Base-by-base conservation (phyloP, 2,113 vertebrate genomes). In the Xiphophorus hellerii region DNA sequence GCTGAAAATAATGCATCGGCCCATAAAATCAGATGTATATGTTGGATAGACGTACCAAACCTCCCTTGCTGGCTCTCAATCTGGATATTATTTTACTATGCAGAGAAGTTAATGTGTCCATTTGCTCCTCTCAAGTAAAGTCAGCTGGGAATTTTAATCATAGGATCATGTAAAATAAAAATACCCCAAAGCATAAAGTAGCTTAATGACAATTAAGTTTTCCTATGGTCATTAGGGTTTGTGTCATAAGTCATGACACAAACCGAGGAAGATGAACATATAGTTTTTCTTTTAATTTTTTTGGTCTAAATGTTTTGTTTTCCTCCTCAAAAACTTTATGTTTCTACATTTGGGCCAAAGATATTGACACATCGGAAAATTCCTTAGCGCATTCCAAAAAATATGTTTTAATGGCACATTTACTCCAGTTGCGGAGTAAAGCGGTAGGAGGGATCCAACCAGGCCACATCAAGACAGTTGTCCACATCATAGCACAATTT, bases 191-290 rank as follows among this genome's bases (percentile, higher is more conserved):
- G 84, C 58, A 62, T 87, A 77, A 86, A 85, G 77, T 80, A 71
- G 69, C 88, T 83, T 91, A 90, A 93, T 94, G 87, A 90, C 90
- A 92, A 92, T 91, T 39, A 91, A 90, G 84, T 82, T 93, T 92
- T 91, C 87, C 87, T 78, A 90, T 90, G 92, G 92, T 92, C 86
- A 87, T 76, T 39, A 87, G 72, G 78, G 87, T 78, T 86, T 79
- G 33, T 14, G 29, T 60, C 66, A 82, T 92, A 51, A 66, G 77
- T 85, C 72, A 86, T 31, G 1, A 48, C 5, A 1, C 28, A 58
- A 60, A 74, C 1, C 33, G 30, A 29, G 54, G 28, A 58, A 71
- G 28, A 54, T 64, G n/a, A 15, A 17, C 66, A 20, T 73, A 29
- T n/a, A 70, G 17, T 82, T 61, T 58, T 65, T 51, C 61, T 66